Evolutionary conservation across 2,888 invertebrate genomes (phyloP).

Genomic region (Hofmannophila pseudospretella): DNA sequence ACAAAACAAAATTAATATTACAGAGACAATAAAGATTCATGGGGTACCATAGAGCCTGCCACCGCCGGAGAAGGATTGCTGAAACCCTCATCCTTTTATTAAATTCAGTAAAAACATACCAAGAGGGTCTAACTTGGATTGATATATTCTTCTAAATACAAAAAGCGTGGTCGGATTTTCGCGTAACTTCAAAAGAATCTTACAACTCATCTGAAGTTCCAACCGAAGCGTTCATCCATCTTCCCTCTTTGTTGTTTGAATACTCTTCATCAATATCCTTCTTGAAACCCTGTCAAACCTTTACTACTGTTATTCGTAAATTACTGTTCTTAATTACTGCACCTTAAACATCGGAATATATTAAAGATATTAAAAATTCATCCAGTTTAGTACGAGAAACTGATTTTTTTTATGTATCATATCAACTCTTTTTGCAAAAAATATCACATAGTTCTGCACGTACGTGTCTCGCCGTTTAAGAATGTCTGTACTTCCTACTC

Average conservation of each 20-base stretch:
- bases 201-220: conserved; percentile 22
- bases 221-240: conserved; percentile 24
- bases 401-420: too few relatives aligned
- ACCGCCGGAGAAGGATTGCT: too few relatives aligned
- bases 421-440: too few relatives aligned
- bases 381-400: too few relatives aligned
- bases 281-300: conserved; percentile 7
- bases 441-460: not conserved
- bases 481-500: conserved; percentile 34
- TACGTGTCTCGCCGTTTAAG: conserved; percentile 5
- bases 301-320: conserved; percentile 1
- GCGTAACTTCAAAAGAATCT: conserved; percentile 24
- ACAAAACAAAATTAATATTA: too few relatives aligned
- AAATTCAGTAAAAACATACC: too few relatives aligned
- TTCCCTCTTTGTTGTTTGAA: conserved; percentile 28
- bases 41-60: too few relatives aligned
- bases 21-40: too few relatives aligned
- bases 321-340: too few relatives aligned
- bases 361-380: too few relatives aligned
- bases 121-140: not conserved
- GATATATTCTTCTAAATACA: not conserved
- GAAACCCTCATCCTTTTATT: too few relatives aligned
- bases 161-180: conserved; percentile 13
- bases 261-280: conserved; percentile 31
- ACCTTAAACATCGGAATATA: too few relatives aligned